These are phyloP conservation scores for Drosophila kanapiae DNA, from an alignment of 1,140 invertebrate species.

Conservation along the genomic window DNA sequence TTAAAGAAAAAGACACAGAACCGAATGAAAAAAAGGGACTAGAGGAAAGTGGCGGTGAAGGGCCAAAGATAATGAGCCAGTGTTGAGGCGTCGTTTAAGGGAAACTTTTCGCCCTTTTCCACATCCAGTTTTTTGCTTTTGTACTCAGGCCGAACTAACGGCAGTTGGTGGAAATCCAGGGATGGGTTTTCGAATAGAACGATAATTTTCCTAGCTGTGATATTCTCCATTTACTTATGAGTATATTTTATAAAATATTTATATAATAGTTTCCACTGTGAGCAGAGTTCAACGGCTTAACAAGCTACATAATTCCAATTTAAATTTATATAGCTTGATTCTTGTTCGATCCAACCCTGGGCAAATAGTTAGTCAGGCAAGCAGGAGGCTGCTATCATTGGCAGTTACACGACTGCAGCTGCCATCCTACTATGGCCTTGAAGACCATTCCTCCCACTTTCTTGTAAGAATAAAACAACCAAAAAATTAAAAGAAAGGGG, in stretches of 20 bases:
- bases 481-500: slow-evolving; percentile 16
- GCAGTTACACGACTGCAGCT: slow-evolving; percentile 74
- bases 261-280: not conserved
- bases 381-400: slow-evolving; percentile 68
- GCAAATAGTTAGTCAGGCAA: slow-evolving; percentile 55
- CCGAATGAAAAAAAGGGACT: slow-evolving; percentile 14
- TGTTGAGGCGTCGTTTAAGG: slow-evolving; percentile 65
- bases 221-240: not conserved
- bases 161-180: slow-evolving; percentile 16
- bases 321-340: not conserved
- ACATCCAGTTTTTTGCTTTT: slow-evolving; percentile 1
- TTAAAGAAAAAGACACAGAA: slow-evolving; percentile 70
- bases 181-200: not conserved
- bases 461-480: not conserved
- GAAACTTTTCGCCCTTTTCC: slow-evolving; percentile 57
- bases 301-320: not conserved
- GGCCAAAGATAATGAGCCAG: slow-evolving; percentile 74
- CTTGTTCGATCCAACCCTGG: slow-evolving; percentile 41
- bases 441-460: not conserved
- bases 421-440: slow-evolving; percentile 40
- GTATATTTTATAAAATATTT: not conserved
- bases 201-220: too few species aligned
- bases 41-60: slow-evolving; percentile 17
- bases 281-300: too few species aligned
- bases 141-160: slow-evolving; percentile 47